Percentiles rank a stretch among this genome's conserved stretches.
These are phyloP conservation scores for Drosophila repleta DNA, from an alignment of 1,140 invertebrate genomes.

Conservation along the genomic window DNA sequence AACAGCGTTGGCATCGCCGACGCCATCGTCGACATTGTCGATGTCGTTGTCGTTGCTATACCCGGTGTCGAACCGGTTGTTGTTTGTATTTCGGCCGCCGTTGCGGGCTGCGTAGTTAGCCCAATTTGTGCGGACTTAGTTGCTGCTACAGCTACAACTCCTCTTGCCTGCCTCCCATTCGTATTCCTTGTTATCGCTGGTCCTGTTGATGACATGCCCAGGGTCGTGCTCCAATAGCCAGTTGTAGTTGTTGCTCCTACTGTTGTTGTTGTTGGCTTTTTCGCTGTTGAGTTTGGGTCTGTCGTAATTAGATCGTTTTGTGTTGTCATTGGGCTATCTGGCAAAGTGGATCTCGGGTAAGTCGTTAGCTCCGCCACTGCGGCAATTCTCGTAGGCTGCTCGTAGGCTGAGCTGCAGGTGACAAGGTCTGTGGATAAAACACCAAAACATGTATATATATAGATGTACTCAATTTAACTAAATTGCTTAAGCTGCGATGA, in stretches of 20 bases:
- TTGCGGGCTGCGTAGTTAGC: conserved; percentile 61
- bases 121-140: conserved; percentile 73
- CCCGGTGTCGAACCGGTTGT: conserved; percentile 13
- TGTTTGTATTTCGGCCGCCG: conserved; percentile 34
- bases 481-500: conserved; percentile 23
- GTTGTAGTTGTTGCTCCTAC: conserved; percentile 18
- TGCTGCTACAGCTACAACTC: not conserved
- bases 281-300: conserved; percentile 70
- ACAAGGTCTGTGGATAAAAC: conserved; percentile 56
- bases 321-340: conserved; percentile 79
- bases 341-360: conserved; percentile 70
- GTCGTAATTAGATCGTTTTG: conserved; percentile 81
- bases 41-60: conserved; percentile 18
- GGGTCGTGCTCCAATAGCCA: conserved; percentile 35
- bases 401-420: conserved; percentile 56
- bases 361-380: conserved; percentile 46
- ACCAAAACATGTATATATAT: conserved; percentile 27
- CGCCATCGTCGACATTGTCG: conserved; percentile 7
- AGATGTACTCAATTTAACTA: conserved; percentile 30
- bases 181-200: conserved; percentile 41
- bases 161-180: conserved; percentile 6
- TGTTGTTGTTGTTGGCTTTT: conserved; percentile 46
- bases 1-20: conserved; percentile 41
- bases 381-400: not conserved
- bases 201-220: conserved; percentile 64